These are phyloP conservation scores for Drosophila setosimentum DNA, from an alignment of 2,888 invertebrate genomes.

Conservation along the genomic window DNA sequence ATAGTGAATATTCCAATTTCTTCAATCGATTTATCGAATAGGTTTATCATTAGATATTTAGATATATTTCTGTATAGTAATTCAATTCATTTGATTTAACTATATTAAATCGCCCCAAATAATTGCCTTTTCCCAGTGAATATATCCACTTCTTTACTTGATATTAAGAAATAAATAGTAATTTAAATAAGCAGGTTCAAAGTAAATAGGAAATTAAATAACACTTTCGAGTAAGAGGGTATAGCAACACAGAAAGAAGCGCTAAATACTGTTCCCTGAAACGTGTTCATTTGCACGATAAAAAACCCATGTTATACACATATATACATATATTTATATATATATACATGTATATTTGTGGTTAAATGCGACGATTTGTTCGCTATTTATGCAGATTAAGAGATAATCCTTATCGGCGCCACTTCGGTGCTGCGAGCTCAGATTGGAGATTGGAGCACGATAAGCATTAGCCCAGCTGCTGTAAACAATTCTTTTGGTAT, in stretches of 20 bases:
- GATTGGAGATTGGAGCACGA: constrained; percentile 38
- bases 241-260: background rate
- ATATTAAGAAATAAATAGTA: background rate
- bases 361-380: constrained; percentile 41
- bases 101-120: background rate
- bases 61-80: background rate
- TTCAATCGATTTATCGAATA: background rate
- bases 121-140: background rate
- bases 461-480: constrained; percentile 14
- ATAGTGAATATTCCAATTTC: background rate
- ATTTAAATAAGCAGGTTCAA: background rate
- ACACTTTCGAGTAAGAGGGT: background rate
- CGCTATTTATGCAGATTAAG: constrained; percentile 82
- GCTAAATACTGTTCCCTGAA: constrained; percentile 4
- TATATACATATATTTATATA: background rate
- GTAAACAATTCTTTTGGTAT: constrained; percentile 30
- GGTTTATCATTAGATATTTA: background rate
- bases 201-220: background rate
- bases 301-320: constrained; percentile 35
- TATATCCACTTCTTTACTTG: background rate
- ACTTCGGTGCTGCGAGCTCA: constrained; percentile 48
- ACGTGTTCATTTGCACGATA: constrained; percentile 37
- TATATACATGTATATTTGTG: constrained; percentile 15
- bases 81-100: background rate
- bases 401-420: constrained; percentile 82